Base-by-base conservation (phyloP, 64 coral and sea anemone species). In the Platygyra sinensis region DNA sequence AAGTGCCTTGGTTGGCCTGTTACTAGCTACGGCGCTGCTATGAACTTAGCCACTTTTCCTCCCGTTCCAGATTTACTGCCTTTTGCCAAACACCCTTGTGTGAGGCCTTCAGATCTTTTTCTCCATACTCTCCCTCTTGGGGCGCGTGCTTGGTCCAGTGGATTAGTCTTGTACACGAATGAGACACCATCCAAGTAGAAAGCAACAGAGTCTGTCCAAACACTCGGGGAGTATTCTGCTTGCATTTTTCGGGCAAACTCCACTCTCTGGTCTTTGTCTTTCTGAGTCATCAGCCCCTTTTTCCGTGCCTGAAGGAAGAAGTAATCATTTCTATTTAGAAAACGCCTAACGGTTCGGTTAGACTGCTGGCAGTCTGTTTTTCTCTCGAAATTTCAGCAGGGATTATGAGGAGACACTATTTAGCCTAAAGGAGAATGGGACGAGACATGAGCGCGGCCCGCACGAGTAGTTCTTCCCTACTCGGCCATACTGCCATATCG, bases 21-120 rank as follows among this genome's bases (percentile, higher is more conserved):
- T n/a, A n/a, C n/a, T n/a, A n/a, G n/a, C n/a, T n/a, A n/a, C n/a
- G n/a, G n/a, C n/a, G n/a, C n/a, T n/a, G n/a, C n/a, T n/a, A n/a
- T 88, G 67, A 78, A 55, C 38, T 88, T 80, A 27, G 57, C 91
- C 1, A 93, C 55, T 93, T 93, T 93, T 4, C 91, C 63, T 84
- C 91, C 91, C 31, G 75, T 93, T 82, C 91, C 86, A 27, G 72
- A 84, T 63, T 94, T 89, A 30, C 87, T 71, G 6, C 73, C 79
- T 67, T 85, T 94, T 55, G 86, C 29, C 19, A 87, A 82, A 52
- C 92, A 89, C 52, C 87, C 77, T 28, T 60, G 60, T 60, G 16
- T 50, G 0, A 89, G 22, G 24, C 92, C 67, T 82, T 93, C 91
- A 17, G 77, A 61, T 16, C 9, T 83, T 89, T 89, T 89, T 84